phyloP scores from a whole-genome alignment of 2,113 vertebrate species.

The Colossoma macropomum region DNA sequence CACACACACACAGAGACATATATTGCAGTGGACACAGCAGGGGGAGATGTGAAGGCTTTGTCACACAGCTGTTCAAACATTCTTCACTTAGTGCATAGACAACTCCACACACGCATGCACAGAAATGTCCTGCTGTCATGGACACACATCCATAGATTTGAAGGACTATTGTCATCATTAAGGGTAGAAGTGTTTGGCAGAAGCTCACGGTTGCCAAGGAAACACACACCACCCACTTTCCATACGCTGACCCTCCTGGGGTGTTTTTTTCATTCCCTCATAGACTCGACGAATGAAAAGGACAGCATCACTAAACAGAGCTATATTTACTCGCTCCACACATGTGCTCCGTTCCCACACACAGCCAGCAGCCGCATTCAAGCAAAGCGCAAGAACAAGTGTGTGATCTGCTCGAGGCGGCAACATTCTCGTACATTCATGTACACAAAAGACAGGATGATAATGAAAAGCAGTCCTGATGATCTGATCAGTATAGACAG shows the following conservation, averaged over 20 bases:
- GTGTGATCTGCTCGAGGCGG: neutral
- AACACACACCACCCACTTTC: constrained; percentile 45
- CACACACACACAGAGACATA: neutral
- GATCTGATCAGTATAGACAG: constrained; percentile 8
- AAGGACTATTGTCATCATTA: constrained; percentile 56
- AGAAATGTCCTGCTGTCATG: constrained; percentile 43
- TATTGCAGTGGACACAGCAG: neutral
- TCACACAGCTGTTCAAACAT: constrained; percentile 58
- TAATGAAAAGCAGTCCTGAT: constrained; percentile 5
- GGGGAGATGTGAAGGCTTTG: constrained; percentile 25
- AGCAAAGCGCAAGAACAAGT: constrained; percentile 8
- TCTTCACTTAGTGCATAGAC: constrained; percentile 21
- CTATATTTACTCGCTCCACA: constrained; percentile 17
- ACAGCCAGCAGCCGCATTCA: constrained; percentile 13
- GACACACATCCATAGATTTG: constrained; percentile 51
- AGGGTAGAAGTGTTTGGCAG: constrained; percentile 54
- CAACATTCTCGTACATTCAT: constrained; percentile 1
- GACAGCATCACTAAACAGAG: constrained; percentile 3
- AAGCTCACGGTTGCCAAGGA: constrained; percentile 56
- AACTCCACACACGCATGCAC: constrained; percentile 8
- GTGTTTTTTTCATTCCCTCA: constrained; percentile 29
- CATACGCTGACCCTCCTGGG: constrained; percentile 43
- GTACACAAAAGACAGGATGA: neutral
- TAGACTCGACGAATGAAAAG: constrained; percentile 23
- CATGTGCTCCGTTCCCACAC: constrained; percentile 25